A percentile compares a stretch with the other conserved stretches of the same genome.
phyloP scores from a whole-genome alignment of 2,113 vertebrate species.

The Myotis yumanensis region DNA sequence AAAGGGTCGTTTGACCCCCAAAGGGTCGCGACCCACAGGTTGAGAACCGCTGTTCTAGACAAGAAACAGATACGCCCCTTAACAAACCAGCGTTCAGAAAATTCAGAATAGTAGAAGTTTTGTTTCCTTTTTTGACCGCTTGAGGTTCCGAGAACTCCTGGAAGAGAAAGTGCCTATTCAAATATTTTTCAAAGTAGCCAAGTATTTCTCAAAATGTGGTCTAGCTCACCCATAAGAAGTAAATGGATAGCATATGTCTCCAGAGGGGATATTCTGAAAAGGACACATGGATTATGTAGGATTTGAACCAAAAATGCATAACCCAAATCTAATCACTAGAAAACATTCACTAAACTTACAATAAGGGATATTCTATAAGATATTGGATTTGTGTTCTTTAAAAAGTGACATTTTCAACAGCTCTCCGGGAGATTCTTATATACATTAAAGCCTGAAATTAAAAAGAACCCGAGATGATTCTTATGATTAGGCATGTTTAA shows the following conservation, averaged over 20 bases:
- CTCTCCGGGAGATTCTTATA: not conserved
- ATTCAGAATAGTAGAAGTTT: not conserved
- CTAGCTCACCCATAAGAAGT: not conserved
- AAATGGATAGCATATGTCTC: not conserved
- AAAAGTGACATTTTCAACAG: not conserved
- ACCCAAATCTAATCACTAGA: not conserved
- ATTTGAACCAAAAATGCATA: slow-evolving; percentile 22
- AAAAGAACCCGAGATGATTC: not conserved
- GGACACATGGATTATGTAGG: not conserved
- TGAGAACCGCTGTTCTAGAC: not conserved
- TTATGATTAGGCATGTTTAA: not conserved
- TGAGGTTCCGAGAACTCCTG: not conserved
- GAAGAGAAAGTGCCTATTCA: not conserved
- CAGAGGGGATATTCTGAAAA: not conserved
- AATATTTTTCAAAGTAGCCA: slow-evolving; percentile 1
- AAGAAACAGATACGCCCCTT: not conserved
- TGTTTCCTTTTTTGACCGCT: not conserved
- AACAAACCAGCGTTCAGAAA: not conserved
- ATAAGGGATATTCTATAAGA: not conserved
- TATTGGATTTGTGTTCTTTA: not conserved
- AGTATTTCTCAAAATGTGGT: slow-evolving; percentile 5
- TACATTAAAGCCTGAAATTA: not conserved
- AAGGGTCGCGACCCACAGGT: too few species aligned
- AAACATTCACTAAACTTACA: slow-evolving; percentile 27
- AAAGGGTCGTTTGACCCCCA: too few species aligned